Conservation (phyloP, 2,113 vertebrate species). For the Parus major region DNA sequence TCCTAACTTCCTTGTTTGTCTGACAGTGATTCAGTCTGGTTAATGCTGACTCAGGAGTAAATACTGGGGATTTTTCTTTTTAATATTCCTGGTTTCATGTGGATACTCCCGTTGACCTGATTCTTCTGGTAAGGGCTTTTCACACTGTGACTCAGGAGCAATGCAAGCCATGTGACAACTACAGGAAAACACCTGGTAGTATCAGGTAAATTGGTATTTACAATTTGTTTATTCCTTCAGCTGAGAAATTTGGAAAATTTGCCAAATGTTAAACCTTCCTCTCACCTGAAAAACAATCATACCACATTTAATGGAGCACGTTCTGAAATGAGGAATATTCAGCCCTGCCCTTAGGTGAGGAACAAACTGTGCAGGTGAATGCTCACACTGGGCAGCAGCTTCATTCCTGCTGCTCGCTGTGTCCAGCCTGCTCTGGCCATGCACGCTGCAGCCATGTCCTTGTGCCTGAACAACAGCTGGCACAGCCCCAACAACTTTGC, state of each 20-base stretch:
- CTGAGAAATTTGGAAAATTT: neutral
- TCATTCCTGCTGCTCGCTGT: neutral
- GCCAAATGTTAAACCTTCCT: neutral
- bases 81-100: neutral
- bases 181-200: neutral
- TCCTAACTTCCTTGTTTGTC: constrained; percentile 24
- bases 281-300: neutral
- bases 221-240: neutral
- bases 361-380: rapidly evolving
- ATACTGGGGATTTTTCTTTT: neutral
- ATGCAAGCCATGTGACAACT: neutral
- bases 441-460: neutral
- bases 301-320: neutral
- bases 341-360: neutral
- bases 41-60: constrained; percentile 1
- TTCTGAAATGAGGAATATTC: neutral
- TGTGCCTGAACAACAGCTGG: neutral
- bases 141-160: neutral
- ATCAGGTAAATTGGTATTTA: neutral
- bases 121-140: neutral
- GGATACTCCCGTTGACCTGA: neutral
- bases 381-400: neutral
- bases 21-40: constrained; percentile 8
- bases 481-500: neutral
- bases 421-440: neutral